These are phyloP conservation scores for Scaeva pyrastri DNA, from an alignment of 2,888 invertebrate genomes.

Conservation along the genomic window DNA sequence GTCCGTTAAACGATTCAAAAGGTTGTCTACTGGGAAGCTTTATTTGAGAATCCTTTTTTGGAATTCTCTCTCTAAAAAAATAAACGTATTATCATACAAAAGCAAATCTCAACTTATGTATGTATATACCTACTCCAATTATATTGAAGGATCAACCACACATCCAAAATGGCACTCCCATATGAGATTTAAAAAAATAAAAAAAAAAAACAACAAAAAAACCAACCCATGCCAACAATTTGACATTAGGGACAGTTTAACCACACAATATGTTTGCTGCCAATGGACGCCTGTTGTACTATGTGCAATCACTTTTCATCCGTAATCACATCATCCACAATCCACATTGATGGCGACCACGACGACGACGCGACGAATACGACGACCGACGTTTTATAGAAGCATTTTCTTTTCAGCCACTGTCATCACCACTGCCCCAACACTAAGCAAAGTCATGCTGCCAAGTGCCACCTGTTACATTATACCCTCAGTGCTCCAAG, in stretches of 20 bases:
- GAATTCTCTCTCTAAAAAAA: background rate
- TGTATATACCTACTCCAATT: background rate
- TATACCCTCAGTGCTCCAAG: background rate
- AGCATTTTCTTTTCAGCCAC: slow-evolving; percentile 32
- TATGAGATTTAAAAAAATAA: background rate
- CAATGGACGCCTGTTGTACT: slow-evolving; percentile 34
- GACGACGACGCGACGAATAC: background rate
- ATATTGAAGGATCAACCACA: slow-evolving; percentile 11
- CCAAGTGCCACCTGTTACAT: slow-evolving; percentile 58
- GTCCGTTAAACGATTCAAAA: background rate
- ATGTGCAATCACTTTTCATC: slow-evolving; percentile 39
- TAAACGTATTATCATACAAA: background rate
- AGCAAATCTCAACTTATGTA: background rate
- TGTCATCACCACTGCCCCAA: too few species aligned
- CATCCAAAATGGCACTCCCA: background rate
- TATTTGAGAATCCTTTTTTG: background rate
- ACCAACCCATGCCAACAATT: slow-evolving; percentile 21
- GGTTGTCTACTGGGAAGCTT: background rate
- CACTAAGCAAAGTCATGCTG: slow-evolving; percentile 7
- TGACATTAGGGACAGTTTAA: slow-evolving; percentile 35
- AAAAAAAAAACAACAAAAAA: background rate
- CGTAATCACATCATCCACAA: slow-evolving; percentile 46
- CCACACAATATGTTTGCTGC: slow-evolving; percentile 28
- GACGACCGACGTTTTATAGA: slow-evolving; percentile 24
- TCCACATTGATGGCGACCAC: slow-evolving; percentile 26